Conservation (phyloP, 1,140 invertebrate genomes). For the Cyclargus thomasi region DNA sequence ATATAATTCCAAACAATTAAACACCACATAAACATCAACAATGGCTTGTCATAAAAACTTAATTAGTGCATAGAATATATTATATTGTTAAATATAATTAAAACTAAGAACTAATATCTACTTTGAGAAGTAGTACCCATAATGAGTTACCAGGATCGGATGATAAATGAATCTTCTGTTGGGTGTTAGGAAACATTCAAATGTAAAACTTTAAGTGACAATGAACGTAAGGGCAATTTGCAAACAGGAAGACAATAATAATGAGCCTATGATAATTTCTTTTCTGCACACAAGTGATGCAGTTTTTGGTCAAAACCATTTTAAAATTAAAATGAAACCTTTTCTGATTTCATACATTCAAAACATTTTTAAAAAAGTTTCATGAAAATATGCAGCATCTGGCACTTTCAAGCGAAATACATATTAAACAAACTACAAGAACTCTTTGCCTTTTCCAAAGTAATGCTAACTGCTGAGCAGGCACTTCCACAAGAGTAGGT, state of each 20-base stretch:
- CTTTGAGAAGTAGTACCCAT: conserved; percentile 36
- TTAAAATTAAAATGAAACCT: conserved; percentile 27
- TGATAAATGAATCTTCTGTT: conserved; percentile 18
- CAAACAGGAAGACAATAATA: conserved; percentile 30
- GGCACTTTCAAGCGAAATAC: neutral
- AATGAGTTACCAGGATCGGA: conserved; percentile 31
- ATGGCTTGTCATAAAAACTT: conserved; percentile 59
- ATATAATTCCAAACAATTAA: conserved; percentile 28
- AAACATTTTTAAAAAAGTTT: conserved; percentile 32
- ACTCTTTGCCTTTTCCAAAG: conserved; percentile 25
- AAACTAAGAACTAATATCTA: conserved; percentile 45
- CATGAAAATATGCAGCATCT: neutral
- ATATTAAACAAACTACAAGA: neutral
- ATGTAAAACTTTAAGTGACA: conserved; percentile 16
- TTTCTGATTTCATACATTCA: conserved; percentile 32
- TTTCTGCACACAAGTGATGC: conserved; percentile 27
- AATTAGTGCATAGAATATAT: conserved; percentile 50
- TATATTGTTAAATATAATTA: conserved; percentile 50
- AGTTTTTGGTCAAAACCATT: conserved; percentile 34
- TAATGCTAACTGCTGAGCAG: conserved; percentile 34
- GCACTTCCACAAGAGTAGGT: conserved; percentile 34
- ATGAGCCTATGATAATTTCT: conserved; percentile 1
- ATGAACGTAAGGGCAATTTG: conserved; percentile 18
- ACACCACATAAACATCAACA: conserved; percentile 43
- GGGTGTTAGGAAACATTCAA: conserved; percentile 28